These are phyloP conservation scores for Lophotriccus pileatus DNA, from an alignment of 2,797 vertebrate genomes.

Conservation along the genomic window DNA sequence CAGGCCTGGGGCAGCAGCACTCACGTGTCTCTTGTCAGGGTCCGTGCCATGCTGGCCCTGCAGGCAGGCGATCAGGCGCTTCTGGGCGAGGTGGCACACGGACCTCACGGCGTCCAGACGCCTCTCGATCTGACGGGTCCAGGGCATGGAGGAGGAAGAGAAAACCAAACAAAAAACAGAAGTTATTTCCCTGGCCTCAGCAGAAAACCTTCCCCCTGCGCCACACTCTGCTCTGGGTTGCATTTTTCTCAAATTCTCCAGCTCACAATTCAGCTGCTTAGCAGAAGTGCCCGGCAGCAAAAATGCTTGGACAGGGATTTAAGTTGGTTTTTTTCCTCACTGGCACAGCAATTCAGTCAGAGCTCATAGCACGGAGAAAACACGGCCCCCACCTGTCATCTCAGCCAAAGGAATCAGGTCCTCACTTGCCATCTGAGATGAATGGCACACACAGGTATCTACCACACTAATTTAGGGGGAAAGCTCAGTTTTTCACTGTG, in stretches of 20 bases:
- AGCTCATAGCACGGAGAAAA: not conserved
- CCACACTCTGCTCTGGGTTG: not conserved
- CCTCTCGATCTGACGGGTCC: constrained; percentile 84
- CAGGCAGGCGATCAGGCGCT: constrained; percentile 87
- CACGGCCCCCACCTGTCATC: accelerated
- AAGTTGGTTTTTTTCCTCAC: not conserved
- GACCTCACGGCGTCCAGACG: constrained; percentile 93
- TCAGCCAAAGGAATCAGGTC: not conserved
- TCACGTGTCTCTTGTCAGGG: constrained; percentile 91
- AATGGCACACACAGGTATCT: not conserved
- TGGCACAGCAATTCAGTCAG: not conserved
- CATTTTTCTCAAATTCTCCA: constrained; percentile 3
- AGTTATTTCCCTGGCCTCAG: constrained; percentile 22
- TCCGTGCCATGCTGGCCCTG: constrained; percentile 94
- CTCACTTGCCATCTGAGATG: not conserved
- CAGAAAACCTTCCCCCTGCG: not conserved
- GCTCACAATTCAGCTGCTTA: constrained; percentile 2
- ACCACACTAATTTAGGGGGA: not conserved
- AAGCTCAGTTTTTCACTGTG: not conserved
- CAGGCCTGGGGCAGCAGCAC: constrained; percentile 15
- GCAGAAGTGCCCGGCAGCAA: not conserved
- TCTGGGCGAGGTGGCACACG: constrained; percentile 93
- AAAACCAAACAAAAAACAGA: constrained; percentile 16
- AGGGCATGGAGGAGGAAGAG: not conserved
- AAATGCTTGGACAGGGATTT: not conserved